phyloP scores from a whole-genome alignment of 2,888 invertebrate genomes.

The Hololepta plana region DNA sequence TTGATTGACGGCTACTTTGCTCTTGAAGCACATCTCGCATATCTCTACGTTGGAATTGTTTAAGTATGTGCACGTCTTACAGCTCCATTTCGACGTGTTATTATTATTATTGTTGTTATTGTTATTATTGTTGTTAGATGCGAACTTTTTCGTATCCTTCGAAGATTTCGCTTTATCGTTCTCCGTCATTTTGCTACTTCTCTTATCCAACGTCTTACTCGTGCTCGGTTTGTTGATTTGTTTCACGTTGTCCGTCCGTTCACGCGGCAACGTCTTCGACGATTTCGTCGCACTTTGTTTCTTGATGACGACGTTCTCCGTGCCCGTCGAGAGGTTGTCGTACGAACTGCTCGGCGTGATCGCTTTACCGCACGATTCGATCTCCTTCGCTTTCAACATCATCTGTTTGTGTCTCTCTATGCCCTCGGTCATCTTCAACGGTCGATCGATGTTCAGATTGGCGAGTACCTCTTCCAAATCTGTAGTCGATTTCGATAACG shows the following conservation, averaged over 20 bases:
- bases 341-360: conserved; percentile 25
- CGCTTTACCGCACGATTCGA: conserved; percentile 36
- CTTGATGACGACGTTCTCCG: conserved; percentile 4
- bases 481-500: too few relatives aligned
- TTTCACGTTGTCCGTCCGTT: conserved; percentile 27
- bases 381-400: conserved; percentile 33
- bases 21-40: conserved; percentile 61
- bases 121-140: conserved; percentile 5
- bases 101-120: conserved; percentile 5
- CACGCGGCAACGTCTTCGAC: conserved; percentile 22
- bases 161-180: conserved; percentile 3
- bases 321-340: conserved; percentile 27
- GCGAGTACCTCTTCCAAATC: conserved; percentile 5
- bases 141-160: conserved; percentile 5
- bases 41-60: conserved; percentile 36
- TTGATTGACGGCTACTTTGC: conserved; percentile 13
- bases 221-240: too few relatives aligned
- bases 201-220: too few relatives aligned
- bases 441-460: conserved; percentile 5
- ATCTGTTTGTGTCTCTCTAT: conserved; percentile 24
- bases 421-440: conserved; percentile 9
- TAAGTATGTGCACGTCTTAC: conserved; percentile 51
- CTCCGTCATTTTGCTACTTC: conserved; percentile 3
- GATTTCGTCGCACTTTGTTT: conserved; percentile 17
- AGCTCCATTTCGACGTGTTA: conserved; percentile 39